Evolutionary conservation across 2,113 vertebrate genomes (phyloP).

Genomic region (Stegostoma tigrinum): DNA sequence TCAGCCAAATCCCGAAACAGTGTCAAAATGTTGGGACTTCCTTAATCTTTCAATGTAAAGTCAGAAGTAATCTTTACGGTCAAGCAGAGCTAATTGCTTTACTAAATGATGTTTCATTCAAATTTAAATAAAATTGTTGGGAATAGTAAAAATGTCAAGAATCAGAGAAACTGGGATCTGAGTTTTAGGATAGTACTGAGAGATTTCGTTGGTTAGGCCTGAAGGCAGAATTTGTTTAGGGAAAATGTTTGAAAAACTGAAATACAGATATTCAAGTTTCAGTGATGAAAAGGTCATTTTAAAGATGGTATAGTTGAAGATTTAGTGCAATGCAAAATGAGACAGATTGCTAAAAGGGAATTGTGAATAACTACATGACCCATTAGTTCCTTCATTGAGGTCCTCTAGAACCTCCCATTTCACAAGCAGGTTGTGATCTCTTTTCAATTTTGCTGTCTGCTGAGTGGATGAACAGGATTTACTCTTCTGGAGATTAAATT

Average conservation of each 20-base stretch:
- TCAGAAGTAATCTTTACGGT: not conserved
- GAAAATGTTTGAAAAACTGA: not conserved
- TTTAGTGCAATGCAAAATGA: not conserved
- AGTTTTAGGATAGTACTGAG: too few species aligned
- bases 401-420: not conserved
- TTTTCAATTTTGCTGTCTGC: not conserved
- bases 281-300: not conserved
- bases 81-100: not conserved
- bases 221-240: not conserved
- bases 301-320: not conserved
- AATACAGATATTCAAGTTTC: slow-evolving; percentile 1
- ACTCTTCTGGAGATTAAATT: not conserved
- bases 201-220: not conserved
- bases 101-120: not conserved
- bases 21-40: not conserved
- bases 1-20: not conserved
- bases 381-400: not conserved
- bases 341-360: not conserved
- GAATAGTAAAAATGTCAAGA: not conserved
- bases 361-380: not conserved
- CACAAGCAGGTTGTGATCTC: not conserved
- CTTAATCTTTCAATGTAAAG: not conserved
- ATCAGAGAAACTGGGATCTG: not conserved
- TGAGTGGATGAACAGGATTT: not conserved
- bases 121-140: not conserved